Conservation (phyloP, 1,140 invertebrate genomes). For the Trichonephila clavipes region DNA sequence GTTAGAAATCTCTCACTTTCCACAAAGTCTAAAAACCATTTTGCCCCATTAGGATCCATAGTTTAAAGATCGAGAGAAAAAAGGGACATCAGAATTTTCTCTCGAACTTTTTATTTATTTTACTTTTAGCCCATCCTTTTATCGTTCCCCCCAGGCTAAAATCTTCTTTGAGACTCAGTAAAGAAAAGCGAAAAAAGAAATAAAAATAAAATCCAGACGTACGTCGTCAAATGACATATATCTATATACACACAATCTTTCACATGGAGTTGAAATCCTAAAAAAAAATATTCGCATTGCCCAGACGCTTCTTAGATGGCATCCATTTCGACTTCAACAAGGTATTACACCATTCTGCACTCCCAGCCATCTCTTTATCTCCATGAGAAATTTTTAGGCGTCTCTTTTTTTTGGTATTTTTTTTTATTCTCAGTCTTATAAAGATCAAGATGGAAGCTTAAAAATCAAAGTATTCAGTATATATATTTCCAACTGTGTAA, state of each 20-base stretch:
- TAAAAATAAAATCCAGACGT: neutral
- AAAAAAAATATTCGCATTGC: conserved; percentile 36
- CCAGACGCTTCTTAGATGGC: neutral
- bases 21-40: conserved; percentile 31
- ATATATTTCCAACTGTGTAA: too few relatives aligned
- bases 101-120: neutral
- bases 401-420: too few relatives aligned
- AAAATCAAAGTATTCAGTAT: too few relatives aligned
- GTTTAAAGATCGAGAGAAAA: conserved; percentile 17
- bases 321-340: conserved; percentile 35
- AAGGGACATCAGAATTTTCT: conserved; percentile 11
- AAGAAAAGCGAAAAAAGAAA: neutral
- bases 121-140: neutral
- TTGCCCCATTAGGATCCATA: conserved; percentile 37
- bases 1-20: neutral
- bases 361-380: conserved; percentile 9
- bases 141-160: conserved; percentile 24
- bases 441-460: too few relatives aligned
- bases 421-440: too few relatives aligned
- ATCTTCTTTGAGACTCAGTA: neutral
- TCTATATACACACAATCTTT: conserved; percentile 2
- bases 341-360: conserved; percentile 39
- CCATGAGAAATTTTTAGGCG: neutral
- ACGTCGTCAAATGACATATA: conserved; percentile 39
- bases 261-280: conserved; percentile 9